Base-by-base conservation (phyloP, 2,797 vertebrate genomes). In the Pseudochirops cupreus region DNA sequence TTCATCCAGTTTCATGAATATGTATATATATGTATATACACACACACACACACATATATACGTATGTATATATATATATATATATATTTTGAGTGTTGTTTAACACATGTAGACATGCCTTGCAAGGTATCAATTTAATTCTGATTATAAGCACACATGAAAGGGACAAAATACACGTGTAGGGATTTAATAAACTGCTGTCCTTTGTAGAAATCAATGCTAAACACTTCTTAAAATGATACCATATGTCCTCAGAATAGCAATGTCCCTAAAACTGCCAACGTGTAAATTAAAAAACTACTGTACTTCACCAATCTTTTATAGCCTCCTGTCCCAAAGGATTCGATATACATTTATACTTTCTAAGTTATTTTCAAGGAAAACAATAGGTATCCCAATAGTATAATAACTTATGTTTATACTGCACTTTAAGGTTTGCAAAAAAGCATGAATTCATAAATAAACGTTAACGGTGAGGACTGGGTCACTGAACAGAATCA, bases 191-290 rank as follows among this genome's bases (percentile, higher is more conserved):
- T 59, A 91, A 94, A 93, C 21, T 96, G 91, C 24, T 91, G 26
- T 29, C 95, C 62, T 96, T 50, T 91, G 52, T 62, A 95, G 91
- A 74, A 97, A 93, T 90, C 95, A 90, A 94, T 91, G 59, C 93
- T 59, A 39, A 97, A 0, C 91, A 95, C 91, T 95, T 97, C 92
- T 59, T 89, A 96, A 94, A 56, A 55, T 93, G 95, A 56, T 29
- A 87, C 31, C 24, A 26, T 56, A 95, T 90, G 91, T 87, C 39
- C 91, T 56, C 93, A 97, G 95, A 95, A 93, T 14, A 90, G 26
- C 21, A 87, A 50, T 87, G 24, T 87, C 39, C 10, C 21, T 50
- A 87, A 87, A 87, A 87, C 46, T 46, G 46, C 9, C 39, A 87
- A 46, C 24, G 50, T 28, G 13, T 87, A 31, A 92, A 96, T 52